Evolutionary conservation across 2,797 vertebrate genomes (phyloP).

Genomic region (Allobates femoralis): DNA sequence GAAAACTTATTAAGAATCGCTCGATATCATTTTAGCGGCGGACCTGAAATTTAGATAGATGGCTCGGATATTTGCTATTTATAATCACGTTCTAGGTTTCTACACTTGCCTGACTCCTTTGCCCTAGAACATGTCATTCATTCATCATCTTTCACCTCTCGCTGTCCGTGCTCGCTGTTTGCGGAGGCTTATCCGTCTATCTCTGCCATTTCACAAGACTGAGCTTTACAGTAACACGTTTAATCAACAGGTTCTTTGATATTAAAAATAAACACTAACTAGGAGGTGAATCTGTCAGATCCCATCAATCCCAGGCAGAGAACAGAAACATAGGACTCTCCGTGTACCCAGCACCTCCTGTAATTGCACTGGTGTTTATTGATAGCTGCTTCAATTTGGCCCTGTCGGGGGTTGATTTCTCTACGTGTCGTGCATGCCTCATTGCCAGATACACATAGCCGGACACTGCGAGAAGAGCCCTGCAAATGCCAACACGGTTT

Average conservation of each 20-base stretch:
- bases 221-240: constrained; percentile 20
- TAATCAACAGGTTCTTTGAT: constrained; percentile 45
- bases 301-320: constrained; percentile 35
- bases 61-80: constrained; percentile 21
- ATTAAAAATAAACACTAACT: constrained; percentile 56
- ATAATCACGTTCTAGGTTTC: constrained; percentile 44
- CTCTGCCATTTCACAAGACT: constrained; percentile 39
- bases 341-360: neutral
- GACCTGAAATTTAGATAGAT: constrained; percentile 36
- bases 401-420: constrained; percentile 35
- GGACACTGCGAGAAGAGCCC: neutral
- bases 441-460: constrained; percentile 2
- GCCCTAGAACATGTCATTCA: constrained; percentile 54
- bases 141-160: constrained; percentile 56
- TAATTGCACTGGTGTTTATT: constrained; percentile 41
- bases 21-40: neutral
- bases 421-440: constrained; percentile 8
- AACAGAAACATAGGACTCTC: constrained; percentile 52
- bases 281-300: constrained; percentile 34
- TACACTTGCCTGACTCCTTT: constrained; percentile 35
- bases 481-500: constrained; percentile 35
- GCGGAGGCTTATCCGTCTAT: constrained; percentile 32
- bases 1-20: constrained; percentile 4
- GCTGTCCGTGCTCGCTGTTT: constrained; percentile 13
- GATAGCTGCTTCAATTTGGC: constrained; percentile 31